Base-by-base conservation (phyloP, 2,888 invertebrate genomes). In the Oeneis ivallda region DNA sequence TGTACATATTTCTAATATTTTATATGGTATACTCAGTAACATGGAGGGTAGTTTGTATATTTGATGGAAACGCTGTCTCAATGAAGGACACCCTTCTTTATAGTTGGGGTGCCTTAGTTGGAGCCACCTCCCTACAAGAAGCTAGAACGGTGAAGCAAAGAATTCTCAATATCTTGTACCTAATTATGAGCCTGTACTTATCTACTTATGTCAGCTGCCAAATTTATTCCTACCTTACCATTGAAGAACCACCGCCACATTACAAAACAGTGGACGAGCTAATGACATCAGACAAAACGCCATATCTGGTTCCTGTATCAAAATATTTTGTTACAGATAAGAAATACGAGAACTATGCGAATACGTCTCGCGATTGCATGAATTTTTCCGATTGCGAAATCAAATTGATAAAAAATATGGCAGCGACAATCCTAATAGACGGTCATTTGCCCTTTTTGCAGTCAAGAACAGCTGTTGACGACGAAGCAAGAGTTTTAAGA, bases 161-260 rank as follows among this genome's bases (percentile, higher is more conserved):
- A 70, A 71, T 83, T 19, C 52, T 89, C 5, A 86, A 87, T 49
- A n/a, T 81, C 6, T 72, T 76, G 5, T 88, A 83, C 69, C 73
- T 86, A 17, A 63, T 83, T 0, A 72, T 90, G 74, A 80, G 84
- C 56, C 68, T 89, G 11, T 83, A 86, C 70, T 67, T 84, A 17
- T 78, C 84, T 1, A 79, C 79, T 2, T 91, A 85, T 49, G 73
- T 88, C 2, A 81, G 80, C 66, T 78, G 84, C 10, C 83, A 88
- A 45, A 71, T 89, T 39, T 89, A 81, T 74, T 81, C 84, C 0
- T 89, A 84, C 63, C 75, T 87, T 1, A 89, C 90, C 0, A 82
- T 91, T 13, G 74, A 74, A 17, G 70, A 74, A 0, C 85, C 89
- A 19, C 86, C 89, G 4, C 70, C 77, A 5, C 70, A 75, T 9